phyloP scores from a whole-genome alignment of 2,888 invertebrate species.

The Daptonema setosum region DNA sequence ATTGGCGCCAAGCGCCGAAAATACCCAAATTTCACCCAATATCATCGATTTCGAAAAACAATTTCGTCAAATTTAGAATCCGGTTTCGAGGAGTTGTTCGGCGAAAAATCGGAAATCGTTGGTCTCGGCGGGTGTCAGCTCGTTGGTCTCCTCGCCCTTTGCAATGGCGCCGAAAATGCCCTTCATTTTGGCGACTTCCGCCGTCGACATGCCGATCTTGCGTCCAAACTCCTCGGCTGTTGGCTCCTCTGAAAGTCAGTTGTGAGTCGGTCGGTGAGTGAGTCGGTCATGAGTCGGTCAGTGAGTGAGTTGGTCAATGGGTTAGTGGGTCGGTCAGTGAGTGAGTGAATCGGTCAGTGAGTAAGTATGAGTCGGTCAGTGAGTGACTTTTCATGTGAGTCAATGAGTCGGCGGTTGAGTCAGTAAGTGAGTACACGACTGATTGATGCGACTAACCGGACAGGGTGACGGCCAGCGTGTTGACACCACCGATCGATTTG shows the following conservation, averaged over 20 bases:
- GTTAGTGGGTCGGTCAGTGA: too few species aligned
- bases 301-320: too few species aligned
- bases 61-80: too few species aligned
- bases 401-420: too few species aligned
- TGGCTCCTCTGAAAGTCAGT: background rate
- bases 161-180: background rate
- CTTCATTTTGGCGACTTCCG: background rate
- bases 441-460: slow-evolving; percentile 55
- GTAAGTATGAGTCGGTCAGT: too few species aligned
- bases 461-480: slow-evolving; percentile 73
- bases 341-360: too few species aligned
- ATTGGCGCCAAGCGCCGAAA: too few species aligned
- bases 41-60: too few species aligned
- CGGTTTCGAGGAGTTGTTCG: background rate
- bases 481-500: slow-evolving; percentile 67
- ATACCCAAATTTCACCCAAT: too few species aligned
- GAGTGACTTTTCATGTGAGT: too few species aligned
- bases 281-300: background rate
- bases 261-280: background rate
- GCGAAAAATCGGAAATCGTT: background rate
- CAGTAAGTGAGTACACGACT: too few species aligned
- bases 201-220: background rate
- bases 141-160: background rate
- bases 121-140: background rate
- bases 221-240: background rate